A percentile compares a stretch with the other conserved stretches of the same genome.
phyloP scores from a whole-genome alignment of 1,140 invertebrate species.

The Laupala kohalensis region DNA sequence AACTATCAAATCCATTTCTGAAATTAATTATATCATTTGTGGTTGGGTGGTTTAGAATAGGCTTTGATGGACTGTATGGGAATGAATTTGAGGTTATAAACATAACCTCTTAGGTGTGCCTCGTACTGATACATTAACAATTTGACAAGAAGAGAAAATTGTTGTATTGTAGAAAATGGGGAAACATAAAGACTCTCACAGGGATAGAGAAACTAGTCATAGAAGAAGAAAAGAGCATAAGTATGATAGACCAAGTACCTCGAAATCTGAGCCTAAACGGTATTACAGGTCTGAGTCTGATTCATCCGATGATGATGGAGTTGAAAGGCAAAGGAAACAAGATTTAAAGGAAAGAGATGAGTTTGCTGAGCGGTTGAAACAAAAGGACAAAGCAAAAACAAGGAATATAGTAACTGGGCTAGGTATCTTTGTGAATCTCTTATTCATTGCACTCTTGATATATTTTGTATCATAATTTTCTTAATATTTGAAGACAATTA shows the following conservation, averaged over 20 bases:
- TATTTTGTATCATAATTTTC: not conserved
- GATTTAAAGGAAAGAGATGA: constrained; percentile 91
- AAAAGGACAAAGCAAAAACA: constrained; percentile 81
- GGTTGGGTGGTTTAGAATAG: too few relatives aligned
- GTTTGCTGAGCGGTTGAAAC: constrained; percentile 76
- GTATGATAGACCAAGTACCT: too few relatives aligned
- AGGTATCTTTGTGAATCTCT: not conserved
- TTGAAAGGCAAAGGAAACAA: constrained; percentile 49
- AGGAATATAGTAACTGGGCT: constrained; percentile 45
- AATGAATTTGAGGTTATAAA: too few relatives aligned
- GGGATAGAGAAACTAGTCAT: not conserved
- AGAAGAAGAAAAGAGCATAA: not conserved
- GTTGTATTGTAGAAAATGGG: not conserved
- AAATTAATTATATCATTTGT: too few relatives aligned
- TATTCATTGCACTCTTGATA: not conserved
- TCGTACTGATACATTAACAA: too few relatives aligned
- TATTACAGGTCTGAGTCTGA: constrained; percentile 21
- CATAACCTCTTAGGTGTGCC: not conserved
- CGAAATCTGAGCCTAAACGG: not conserved
- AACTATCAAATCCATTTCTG: too few relatives aligned
- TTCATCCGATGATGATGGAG: constrained; percentile 39
- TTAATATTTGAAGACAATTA: not conserved
- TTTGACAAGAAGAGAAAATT: not conserved
- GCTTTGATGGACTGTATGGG: too few relatives aligned
- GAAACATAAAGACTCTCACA: not conserved